phyloP scores from a whole-genome alignment of 2,888 invertebrate genomes.

The Tortrix viridana region DNA sequence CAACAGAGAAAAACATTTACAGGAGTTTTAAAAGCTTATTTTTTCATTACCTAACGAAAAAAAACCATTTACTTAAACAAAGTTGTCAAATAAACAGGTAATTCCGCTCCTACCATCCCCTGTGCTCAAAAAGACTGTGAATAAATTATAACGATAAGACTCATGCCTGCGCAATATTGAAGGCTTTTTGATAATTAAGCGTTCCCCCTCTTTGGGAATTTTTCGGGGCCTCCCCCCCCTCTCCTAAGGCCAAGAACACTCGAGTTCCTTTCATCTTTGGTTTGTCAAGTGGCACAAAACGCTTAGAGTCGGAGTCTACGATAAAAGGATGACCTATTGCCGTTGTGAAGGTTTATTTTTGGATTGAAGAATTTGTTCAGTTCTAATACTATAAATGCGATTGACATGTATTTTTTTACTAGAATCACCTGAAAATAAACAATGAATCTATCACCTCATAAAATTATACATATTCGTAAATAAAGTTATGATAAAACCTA shows the following conservation, averaged over 20 bases:
- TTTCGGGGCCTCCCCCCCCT: slow-evolving; percentile 59
- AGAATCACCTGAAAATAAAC: too few relatives aligned
- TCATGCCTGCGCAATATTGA: slow-evolving; percentile 76
- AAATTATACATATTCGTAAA: too few relatives aligned
- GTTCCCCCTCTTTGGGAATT: slow-evolving; percentile 58
- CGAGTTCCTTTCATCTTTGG: slow-evolving; percentile 71
- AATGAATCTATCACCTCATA: too few relatives aligned
- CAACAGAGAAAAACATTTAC: too few relatives aligned
- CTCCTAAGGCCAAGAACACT: slow-evolving; percentile 62
- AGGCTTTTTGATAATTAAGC: slow-evolving; percentile 79
- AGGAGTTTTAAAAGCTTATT: too few relatives aligned
- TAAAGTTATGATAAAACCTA: too few relatives aligned
- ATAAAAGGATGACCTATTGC: slow-evolving; percentile 52
- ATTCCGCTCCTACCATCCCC: slow-evolving; percentile 37
- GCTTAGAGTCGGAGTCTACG: slow-evolving; percentile 35
- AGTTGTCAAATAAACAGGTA: slow-evolving; percentile 10
- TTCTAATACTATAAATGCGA: too few relatives aligned
- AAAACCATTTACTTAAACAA: slow-evolving; percentile 1
- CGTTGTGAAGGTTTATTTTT: slow-evolving; percentile 40
- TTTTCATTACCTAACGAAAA: too few relatives aligned
- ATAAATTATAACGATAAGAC: slow-evolving; percentile 82
- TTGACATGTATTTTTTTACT: too few relatives aligned
- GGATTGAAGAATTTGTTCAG: neutral
- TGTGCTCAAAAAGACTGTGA: slow-evolving; percentile 55
- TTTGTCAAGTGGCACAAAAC: slow-evolving; percentile 58